Conservation (phyloP, 2,113 vertebrate species). For the Poecilia latipinna region DNA sequence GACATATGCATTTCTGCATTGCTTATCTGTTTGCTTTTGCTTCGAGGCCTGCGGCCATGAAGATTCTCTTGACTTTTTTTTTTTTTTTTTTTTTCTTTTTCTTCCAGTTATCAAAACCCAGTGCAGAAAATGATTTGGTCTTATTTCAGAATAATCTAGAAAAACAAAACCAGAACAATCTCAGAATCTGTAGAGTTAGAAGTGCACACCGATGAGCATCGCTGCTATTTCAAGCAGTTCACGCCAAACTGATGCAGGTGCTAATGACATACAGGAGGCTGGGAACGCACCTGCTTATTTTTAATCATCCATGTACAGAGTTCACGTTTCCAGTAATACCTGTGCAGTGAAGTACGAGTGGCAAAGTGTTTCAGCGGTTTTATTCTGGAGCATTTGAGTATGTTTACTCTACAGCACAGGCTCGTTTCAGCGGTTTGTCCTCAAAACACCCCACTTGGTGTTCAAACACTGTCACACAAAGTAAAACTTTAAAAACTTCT, state of each 20-base stretch:
- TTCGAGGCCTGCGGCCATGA: constrained; percentile 27
- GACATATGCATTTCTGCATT: constrained; percentile 51
- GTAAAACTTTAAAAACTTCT: no score
- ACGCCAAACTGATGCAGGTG: not conserved
- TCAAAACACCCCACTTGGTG: no score
- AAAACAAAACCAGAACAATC: not conserved
- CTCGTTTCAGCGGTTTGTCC: no score
- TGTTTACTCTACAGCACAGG: no score
- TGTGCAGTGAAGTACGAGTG: not conserved
- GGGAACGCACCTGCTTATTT: not conserved
- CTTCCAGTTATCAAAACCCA: constrained; percentile 34
- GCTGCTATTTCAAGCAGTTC: no score
- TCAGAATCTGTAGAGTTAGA: not conserved
- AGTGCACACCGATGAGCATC: not conserved
- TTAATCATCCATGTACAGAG: not conserved
- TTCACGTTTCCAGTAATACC: not conserved
- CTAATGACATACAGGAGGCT: not conserved
- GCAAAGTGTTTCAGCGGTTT: no score
- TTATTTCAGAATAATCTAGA: not conserved
- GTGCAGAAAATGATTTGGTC: not conserved
- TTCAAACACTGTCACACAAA: no score
- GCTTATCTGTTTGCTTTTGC: constrained; percentile 64
- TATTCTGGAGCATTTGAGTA: no score
- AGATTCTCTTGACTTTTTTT: constrained; percentile 27
- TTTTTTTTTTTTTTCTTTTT: constrained; percentile 15